Percentiles rank a stretch among this genome's conserved stretches.
Conservation (phyloP, 2,888 invertebrate genomes). For the Protodeltote pygarga region DNA sequence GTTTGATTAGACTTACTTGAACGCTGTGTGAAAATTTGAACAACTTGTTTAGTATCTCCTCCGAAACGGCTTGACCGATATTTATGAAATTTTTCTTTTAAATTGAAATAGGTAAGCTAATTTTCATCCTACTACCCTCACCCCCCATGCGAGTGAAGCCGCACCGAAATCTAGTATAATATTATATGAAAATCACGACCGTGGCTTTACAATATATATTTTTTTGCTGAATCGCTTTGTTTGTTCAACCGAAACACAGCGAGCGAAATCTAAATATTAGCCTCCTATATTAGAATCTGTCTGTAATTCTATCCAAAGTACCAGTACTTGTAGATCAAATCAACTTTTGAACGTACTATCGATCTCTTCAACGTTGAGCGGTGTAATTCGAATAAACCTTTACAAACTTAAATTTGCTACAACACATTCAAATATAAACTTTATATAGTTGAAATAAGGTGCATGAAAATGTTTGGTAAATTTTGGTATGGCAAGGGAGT, state of each 20-base stretch:
- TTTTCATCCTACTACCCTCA: too few species aligned
- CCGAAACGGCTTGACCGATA: too few species aligned
- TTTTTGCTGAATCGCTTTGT: too few species aligned
- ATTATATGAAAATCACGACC: too few species aligned
- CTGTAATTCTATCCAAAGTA: conserved; percentile 42
- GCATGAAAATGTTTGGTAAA: conserved; percentile 1
- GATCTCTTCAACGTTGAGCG: conserved; percentile 64
- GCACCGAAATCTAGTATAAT: too few species aligned
- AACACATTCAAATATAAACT: conserved; percentile 21
- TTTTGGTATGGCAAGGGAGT: conserved; percentile 38
- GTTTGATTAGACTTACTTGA: too few species aligned
- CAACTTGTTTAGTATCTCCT: too few species aligned
- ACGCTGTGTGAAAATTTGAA: too few species aligned
- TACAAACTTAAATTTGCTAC: conserved; percentile 29
- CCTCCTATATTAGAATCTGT: conserved; percentile 25
- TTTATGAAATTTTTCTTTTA: too few species aligned
- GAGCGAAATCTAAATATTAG: conserved; percentile 18
- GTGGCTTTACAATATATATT: too few species aligned
- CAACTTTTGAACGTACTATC: conserved; percentile 75
- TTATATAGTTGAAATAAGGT: conserved; percentile 18
- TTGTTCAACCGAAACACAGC: background rate
- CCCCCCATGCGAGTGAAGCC: too few species aligned
- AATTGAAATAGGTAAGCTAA: too few species aligned
- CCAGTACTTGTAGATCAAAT: conserved; percentile 66
- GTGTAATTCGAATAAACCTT: conserved; percentile 71